Evolutionary conservation across 2,113 vertebrate species (phyloP).

Genomic region (human (Homo sapiens)): DNA sequence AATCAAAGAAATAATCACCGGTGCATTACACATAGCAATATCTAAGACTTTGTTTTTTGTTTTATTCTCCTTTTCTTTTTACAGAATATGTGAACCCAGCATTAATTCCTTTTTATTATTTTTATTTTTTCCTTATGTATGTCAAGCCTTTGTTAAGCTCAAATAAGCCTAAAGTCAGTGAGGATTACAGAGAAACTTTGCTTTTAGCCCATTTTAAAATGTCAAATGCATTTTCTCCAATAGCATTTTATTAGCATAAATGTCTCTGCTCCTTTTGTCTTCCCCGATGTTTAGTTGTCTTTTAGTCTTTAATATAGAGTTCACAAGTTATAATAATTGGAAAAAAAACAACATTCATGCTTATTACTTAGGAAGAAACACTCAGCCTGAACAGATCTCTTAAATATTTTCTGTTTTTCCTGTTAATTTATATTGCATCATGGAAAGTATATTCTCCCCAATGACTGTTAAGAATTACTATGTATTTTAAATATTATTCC

Average conservation of each 20-base stretch:
- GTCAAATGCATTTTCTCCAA: conserved; percentile 44
- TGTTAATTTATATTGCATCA: neutral
- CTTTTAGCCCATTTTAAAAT: conserved; percentile 51
- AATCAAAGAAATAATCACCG: conserved; percentile 67
- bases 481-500: neutral
- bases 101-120: conserved; percentile 13
- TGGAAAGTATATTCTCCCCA: neutral
- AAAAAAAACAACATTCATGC: neutral
- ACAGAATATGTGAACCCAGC: neutral
- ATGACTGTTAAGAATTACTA: neutral
- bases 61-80: neutral
- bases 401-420: neutral
- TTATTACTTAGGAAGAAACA: neutral
- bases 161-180: conserved; percentile 54
- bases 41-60: neutral
- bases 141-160: conserved; percentile 43
- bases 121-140: neutral
- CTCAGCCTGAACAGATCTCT: neutral
- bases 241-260: neutral
- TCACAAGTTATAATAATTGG: neutral
- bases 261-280: neutral
- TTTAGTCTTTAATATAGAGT: neutral
- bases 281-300: neutral
- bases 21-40: conserved; percentile 33
- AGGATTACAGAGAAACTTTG: conserved; percentile 49